Conservation (phyloP, 2,797 vertebrate genomes). For the Diceros bicornis region DNA sequence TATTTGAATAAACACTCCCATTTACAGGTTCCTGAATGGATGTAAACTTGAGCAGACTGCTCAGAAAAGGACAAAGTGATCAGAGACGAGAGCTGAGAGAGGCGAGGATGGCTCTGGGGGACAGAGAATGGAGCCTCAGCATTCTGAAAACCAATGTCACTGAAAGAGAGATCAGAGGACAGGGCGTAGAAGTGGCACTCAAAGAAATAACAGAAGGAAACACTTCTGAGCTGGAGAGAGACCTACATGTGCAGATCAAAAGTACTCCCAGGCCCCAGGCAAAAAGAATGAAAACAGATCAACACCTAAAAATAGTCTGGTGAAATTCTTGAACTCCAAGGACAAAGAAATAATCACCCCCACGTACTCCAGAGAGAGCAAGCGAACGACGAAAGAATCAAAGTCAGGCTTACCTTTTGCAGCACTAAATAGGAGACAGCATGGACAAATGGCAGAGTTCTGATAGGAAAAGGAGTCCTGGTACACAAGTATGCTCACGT, state of each 20-base stretch:
- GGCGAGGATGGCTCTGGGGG: not conserved
- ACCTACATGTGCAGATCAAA: conserved; percentile 37
- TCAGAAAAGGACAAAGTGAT: conserved; percentile 33
- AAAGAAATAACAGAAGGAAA: conserved; percentile 52
- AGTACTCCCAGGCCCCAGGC: not conserved
- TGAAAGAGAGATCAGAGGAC: conserved; percentile 41
- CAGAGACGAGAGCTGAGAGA: not conserved
- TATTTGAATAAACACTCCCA: not conserved
- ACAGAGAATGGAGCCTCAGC: not conserved
- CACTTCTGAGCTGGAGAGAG: conserved; percentile 10
- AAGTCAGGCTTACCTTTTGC: not conserved
- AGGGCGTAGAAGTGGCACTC: not conserved
- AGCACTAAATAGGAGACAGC: not conserved
- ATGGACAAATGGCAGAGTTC: not conserved
- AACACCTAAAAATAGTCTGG: not conserved
- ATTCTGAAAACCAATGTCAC: not conserved
- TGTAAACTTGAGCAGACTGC: not conserved
- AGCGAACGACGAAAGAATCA: not conserved
- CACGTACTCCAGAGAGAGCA: not conserved
- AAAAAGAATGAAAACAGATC: conserved; percentile 4
- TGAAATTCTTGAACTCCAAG: conserved; percentile 31
- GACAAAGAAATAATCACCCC: not conserved
- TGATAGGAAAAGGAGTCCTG: not conserved
- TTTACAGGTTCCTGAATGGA: not conserved
- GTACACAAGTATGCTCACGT: not conserved